These are phyloP conservation scores for Andrena camellia DNA, from an alignment of 2,888 invertebrate species.

Conservation along the genomic window DNA sequence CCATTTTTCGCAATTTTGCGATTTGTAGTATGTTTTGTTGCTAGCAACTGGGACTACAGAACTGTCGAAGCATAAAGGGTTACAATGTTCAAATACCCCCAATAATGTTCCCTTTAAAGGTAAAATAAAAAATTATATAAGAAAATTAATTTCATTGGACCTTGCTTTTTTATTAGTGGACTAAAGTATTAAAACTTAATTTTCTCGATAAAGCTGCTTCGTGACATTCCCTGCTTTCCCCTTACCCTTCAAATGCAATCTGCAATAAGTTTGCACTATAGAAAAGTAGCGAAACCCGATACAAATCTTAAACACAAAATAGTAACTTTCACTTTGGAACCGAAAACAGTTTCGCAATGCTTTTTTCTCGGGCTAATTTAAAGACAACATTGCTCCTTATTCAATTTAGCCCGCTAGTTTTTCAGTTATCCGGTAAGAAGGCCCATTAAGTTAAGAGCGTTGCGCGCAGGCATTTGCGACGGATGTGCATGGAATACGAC, in stretches of 20 bases:
- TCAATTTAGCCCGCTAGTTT: conserved; percentile 53
- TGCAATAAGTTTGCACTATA: background rate
- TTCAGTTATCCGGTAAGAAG: conserved; percentile 59
- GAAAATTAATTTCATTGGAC: no score
- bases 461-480: conserved; percentile 65
- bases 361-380: conserved; percentile 33
- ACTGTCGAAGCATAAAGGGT: no score
- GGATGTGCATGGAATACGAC: conserved; percentile 70
- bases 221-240: no score
- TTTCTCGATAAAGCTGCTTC: no score
- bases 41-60: no score
- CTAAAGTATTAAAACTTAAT: no score
- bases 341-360: conserved; percentile 12
- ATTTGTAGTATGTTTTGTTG: no score
- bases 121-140: no score
- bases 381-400: conserved; percentile 55
- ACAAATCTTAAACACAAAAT: background rate
- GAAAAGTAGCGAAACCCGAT: background rate
- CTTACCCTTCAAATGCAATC: background rate
- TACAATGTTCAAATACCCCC: no score
- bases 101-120: no score
- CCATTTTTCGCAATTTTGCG: no score
- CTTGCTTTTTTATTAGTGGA: no score
- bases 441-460: conserved; percentile 66
- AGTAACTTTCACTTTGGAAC: conserved; percentile 34